Percentiles rank a stretch among this genome's conserved stretches.
phyloP scores from a whole-genome alignment of 2,888 invertebrate species.

The Theretra japonica region DNA sequence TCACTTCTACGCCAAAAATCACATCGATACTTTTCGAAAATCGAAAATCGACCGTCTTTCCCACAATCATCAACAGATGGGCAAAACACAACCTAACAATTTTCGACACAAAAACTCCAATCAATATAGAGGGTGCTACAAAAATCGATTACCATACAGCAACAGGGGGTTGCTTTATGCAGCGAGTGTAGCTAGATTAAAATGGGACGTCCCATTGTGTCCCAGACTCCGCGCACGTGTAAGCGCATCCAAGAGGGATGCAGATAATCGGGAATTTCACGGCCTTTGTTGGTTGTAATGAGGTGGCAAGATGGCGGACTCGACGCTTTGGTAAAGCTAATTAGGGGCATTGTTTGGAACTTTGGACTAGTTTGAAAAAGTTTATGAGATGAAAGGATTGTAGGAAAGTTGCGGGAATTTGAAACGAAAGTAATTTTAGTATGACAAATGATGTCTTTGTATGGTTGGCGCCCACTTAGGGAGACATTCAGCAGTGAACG shows the following conservation, averaged over 20 bases:
- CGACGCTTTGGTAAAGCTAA: neutral
- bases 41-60: neutral
- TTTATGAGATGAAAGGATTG: too few relatives aligned
- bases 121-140: slow-evolving; percentile 22
- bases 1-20: too few relatives aligned
- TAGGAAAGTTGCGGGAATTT: too few relatives aligned
- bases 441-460: too few relatives aligned
- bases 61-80: neutral
- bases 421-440: too few relatives aligned
- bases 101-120: neutral
- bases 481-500: too few relatives aligned
- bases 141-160: slow-evolving; percentile 29
- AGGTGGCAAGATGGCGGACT: slow-evolving; percentile 22
- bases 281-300: slow-evolving; percentile 18
- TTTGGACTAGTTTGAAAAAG: too few relatives aligned
- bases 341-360: too few relatives aligned
- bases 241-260: slow-evolving; percentile 25
- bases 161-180: slow-evolving; percentile 31
- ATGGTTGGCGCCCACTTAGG: too few relatives aligned
- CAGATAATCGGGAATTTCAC: slow-evolving; percentile 18
- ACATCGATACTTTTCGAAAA: too few relatives aligned
- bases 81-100: neutral
- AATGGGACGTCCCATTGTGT: slow-evolving; percentile 50
- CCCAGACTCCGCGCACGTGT: slow-evolving; percentile 39
- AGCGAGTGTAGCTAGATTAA: slow-evolving; percentile 37